phyloP scores from a whole-genome alignment of 2,888 invertebrate species.

The Agrochola litura region DNA sequence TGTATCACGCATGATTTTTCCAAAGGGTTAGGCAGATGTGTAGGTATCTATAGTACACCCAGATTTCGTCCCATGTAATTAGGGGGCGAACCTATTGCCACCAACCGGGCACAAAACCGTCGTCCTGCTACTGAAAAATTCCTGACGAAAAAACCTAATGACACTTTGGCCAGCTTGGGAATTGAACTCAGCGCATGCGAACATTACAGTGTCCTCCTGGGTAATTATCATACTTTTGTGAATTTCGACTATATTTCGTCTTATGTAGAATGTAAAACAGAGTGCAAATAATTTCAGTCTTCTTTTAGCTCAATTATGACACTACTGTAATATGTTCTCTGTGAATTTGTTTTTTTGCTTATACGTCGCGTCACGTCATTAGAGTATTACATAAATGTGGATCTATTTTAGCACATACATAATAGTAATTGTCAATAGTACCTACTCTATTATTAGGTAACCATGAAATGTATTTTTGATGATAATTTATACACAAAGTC shows the following conservation, averaged over 20 bases:
- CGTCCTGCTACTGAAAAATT: background rate
- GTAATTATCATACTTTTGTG: background rate
- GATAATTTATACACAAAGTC: background rate
- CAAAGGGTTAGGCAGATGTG: too few relatives aligned
- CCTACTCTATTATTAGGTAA: background rate
- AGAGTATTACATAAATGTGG: background rate
- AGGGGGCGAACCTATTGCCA: background rate
- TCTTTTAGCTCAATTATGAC: background rate
- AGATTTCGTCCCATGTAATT: too few relatives aligned
- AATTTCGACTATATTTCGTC: background rate
- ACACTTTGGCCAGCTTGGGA: background rate
- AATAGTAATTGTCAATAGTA: background rate
- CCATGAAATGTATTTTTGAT: background rate
- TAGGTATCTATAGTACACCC: too few relatives aligned
- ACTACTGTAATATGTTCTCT: background rate
- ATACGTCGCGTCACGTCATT: too few relatives aligned
- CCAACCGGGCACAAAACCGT: background rate
- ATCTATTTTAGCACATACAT: background rate
- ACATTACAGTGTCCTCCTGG: background rate
- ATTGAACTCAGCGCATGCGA: background rate
- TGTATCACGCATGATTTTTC: too few relatives aligned
- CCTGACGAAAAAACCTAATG: background rate
- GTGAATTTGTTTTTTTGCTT: background rate
- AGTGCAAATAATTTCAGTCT: background rate
- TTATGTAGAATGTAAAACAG: too few relatives aligned